These are phyloP conservation scores for Callorhinus ursinus DNA, from an alignment of 2,113 vertebrate genomes.

Conservation along the genomic window DNA sequence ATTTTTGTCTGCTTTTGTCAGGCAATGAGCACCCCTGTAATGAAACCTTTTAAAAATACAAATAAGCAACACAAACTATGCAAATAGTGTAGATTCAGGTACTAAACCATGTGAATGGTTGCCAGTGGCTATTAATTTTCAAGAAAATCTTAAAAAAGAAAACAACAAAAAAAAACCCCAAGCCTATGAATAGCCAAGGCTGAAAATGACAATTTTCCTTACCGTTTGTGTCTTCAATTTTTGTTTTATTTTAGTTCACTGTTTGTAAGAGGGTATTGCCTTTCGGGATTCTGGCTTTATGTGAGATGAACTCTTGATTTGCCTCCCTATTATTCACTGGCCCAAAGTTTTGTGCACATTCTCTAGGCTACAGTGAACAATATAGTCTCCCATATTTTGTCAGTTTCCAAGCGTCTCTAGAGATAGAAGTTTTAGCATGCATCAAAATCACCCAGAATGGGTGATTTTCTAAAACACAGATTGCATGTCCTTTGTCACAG, in stretches of 20 bases:
- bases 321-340: not conserved
- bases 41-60: slow-evolving; percentile 16
- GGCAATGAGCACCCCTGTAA: not conserved
- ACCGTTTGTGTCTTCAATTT: not conserved
- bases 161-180: not conserved
- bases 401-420: not conserved
- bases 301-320: not conserved
- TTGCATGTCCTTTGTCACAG: not conserved
- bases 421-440: not conserved
- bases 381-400: not conserved
- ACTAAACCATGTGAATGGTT: not conserved
- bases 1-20: slow-evolving; percentile 14
- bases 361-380: not conserved
- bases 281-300: not conserved
- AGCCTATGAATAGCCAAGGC: not conserved
- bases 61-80: not conserved
- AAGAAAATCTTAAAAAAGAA: not conserved
- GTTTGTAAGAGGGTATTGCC: not conserved
- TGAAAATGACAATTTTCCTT: not conserved
- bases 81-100: not conserved
- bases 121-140: not conserved
- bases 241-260: not conserved
- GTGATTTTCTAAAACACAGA: not conserved
- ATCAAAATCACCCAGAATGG: not conserved
- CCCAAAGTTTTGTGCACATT: not conserved